Evolutionary conservation across 2,888 invertebrate species (phyloP), one percentile per base, ranked within the genome.

Genomic region (Punctoribates punctum): DNA sequence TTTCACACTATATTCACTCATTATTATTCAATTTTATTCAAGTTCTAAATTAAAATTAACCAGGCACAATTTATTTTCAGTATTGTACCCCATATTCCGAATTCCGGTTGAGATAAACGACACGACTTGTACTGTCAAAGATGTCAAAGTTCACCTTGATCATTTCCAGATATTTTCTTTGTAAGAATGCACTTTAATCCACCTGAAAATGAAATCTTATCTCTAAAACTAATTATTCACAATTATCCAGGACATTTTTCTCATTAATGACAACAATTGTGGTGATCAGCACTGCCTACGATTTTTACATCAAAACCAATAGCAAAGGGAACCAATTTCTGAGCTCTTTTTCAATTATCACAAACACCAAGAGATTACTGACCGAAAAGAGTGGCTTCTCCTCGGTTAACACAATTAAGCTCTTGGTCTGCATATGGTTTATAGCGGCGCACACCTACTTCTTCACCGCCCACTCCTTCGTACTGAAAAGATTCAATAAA

Each of bases 101-200:
- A 72, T 75, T 25, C 75, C 75, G 13, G 54, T 75, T 11, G 75
- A 75, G 23, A 72, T 75, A n/a, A 15, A 51, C 1, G 48, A 75
- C 0, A 29, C 48, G 0, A 51, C 72, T 17, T 75, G 75, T 42
- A 72, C 17, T 27, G 29, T 34, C 0, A 38, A 29, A n/a, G 27
- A 34, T 73, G 29, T 29, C 46, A 20, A 48, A 15, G 15, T 72
- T 9, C 17, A 75, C 8, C 9, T 73, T 1, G 67, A 67, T 54
- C 13, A 5, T 5, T 72, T 73, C 20, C 73, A 72, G 11, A 25
- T 73, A n/a, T 42, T 72, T 42, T 15, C 67, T 5, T 8, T 72
- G 23, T 73, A 51, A 4, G 38, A n/a, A n/a, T n/a, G n/a, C n/a
- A n/a, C n/a, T n/a, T n/a, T n/a, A n/a, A n/a, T n/a, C n/a, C n/a